A percentile compares a stretch with the other conserved stretches of the same genome.
These are phyloP conservation scores for Acanthurus lineatus DNA, from an alignment of 2,797 vertebrate genomes.

Conservation along the genomic window DNA sequence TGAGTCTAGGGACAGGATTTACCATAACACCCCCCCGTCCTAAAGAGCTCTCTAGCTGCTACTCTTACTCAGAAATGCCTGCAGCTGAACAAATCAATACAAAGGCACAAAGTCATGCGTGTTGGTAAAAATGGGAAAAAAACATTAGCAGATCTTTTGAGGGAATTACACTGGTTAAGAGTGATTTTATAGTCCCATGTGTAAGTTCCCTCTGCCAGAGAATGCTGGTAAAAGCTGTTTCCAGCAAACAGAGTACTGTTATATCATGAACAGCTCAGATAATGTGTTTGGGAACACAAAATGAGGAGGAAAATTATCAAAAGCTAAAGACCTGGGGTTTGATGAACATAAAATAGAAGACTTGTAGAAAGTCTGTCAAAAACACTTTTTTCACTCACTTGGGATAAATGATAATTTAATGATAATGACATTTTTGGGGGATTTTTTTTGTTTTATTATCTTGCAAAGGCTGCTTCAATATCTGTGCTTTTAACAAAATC, in stretches of 20 bases:
- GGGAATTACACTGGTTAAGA: neutral
- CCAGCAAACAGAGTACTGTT: conserved; percentile 15
- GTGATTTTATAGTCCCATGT: neutral
- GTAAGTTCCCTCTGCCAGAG: neutral
- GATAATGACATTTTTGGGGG: neutral
- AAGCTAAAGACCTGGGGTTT: neutral
- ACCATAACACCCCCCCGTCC: neutral
- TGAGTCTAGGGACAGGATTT: conserved; percentile 6
- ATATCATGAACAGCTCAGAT: conserved; percentile 15
- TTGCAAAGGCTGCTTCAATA: neutral
- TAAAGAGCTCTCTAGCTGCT: neutral
- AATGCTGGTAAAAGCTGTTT: conserved; percentile 8
- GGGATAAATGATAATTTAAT: no score
- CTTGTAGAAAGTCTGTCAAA: neutral
- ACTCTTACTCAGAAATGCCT: conserved; percentile 1
- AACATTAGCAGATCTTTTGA: neutral
- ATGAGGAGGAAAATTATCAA: neutral
- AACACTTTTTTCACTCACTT: no score
- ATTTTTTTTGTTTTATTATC: neutral
- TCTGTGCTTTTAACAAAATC: neutral
- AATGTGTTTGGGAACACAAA: neutral
- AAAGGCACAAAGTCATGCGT: neutral
- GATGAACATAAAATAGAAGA: neutral
- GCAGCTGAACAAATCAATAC: neutral
- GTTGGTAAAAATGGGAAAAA: neutral